Evolutionary conservation across 2,113 vertebrate genomes (phyloP), one percentile per base, ranked within the genome.

Genomic region (Zootoca vivipara): DNA sequence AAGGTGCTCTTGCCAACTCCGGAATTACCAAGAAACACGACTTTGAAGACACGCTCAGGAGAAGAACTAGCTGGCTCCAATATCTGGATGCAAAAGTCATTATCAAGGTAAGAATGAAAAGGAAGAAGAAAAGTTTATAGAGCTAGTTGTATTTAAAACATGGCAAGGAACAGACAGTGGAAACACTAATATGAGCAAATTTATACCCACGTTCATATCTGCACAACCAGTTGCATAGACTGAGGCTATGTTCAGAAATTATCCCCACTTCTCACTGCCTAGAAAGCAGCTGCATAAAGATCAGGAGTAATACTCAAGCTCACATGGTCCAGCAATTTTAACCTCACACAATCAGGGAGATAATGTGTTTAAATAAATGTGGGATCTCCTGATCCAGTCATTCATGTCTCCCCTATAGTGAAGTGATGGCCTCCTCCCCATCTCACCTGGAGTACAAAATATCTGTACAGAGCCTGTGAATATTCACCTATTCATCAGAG

Each of bases 1-100:
- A 98, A 98, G 79, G 97, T 98, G 87, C 94, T 98, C 93, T 98
- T 98, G 90, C 98, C 98, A 69, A 98, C 97, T 0, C 96, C 97
- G 0, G 97, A 97, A 89, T 96, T 98, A 52, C 98, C 98, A 78
- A 98, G 93, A 95, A 98, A 98, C 20, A 98, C 97, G 93, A 98
- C 96, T 92, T 98, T 98, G 93, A 98, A 98, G 86, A 97, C 90
- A 90, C 79, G 94, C 42, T 97, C 96, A 40, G 94, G 96, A 87
- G 90, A 93, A 24, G 15, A 93, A 69, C 38, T 78, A 73, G 20
- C 33, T 87, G 89, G 13, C 78, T 92, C 95, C 82, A 87, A 33
- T 70, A 73, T 82, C 87, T 93, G 93, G n/a, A 94, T 82, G 90
- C 93, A 35, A 64, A 86, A 33, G 0, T 6, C 88, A 74, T 89